Percentiles rank a stretch among this genome's conserved stretches.
phyloP scores from a whole-genome alignment of 1,140 invertebrate species.

The Trinorchestia longiramus region DNA sequence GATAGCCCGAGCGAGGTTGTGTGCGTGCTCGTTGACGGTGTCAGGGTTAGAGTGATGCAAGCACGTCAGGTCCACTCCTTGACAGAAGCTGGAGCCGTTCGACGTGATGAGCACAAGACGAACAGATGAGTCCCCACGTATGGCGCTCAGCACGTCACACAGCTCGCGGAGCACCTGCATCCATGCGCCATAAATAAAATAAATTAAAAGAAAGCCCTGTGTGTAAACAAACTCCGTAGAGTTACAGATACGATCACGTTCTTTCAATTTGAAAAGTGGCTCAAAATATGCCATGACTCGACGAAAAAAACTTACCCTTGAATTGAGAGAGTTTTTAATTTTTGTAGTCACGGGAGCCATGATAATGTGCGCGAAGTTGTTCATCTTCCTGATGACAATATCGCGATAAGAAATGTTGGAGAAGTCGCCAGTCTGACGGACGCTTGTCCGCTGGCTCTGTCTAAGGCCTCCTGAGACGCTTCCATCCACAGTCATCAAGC shows the following conservation, averaged over 20 bases:
- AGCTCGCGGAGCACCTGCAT: constrained; percentile 73
- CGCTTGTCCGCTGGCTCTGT: constrained; percentile 68
- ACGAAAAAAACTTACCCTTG: constrained; percentile 71
- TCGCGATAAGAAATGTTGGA: constrained; percentile 73
- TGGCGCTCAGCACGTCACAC: constrained; percentile 73
- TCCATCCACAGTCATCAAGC: constrained; percentile 38
- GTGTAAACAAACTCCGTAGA: background rate
- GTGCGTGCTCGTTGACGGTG: constrained; percentile 74
- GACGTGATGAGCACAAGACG: constrained; percentile 78
- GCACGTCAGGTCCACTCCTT: constrained; percentile 79
- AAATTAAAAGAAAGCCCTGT: background rate
- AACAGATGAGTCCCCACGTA: constrained; percentile 76
- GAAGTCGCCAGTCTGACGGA: constrained; percentile 70
- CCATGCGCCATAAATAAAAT: constrained; percentile 8
- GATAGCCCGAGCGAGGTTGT: constrained; percentile 75
- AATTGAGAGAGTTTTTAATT: constrained; percentile 75
- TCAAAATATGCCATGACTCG: background rate
- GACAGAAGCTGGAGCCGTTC: constrained; percentile 77
- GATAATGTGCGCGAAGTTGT: constrained; percentile 78
- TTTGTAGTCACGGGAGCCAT: constrained; percentile 75
- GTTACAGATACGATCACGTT: no score
- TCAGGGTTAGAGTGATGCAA: constrained; percentile 74
- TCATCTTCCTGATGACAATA: constrained; percentile 76
- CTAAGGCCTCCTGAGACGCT: constrained; percentile 63
- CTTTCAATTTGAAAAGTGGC: background rate